phyloP scores from a whole-genome alignment of 2,113 vertebrate genomes.

The Pygathrix nemaeus region DNA sequence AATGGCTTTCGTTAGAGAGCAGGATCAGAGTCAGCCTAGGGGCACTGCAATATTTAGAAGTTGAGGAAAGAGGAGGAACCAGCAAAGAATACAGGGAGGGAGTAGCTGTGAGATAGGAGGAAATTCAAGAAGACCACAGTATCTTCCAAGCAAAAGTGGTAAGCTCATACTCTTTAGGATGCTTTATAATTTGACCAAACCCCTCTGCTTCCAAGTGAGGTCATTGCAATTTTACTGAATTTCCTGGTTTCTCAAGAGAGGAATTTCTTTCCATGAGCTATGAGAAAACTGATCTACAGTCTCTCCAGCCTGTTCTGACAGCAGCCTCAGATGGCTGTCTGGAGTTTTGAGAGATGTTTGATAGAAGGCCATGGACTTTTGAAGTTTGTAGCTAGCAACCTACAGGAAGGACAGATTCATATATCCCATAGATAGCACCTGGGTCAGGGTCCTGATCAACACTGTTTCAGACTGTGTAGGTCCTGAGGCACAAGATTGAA shows the following conservation, averaged over 20 bases:
- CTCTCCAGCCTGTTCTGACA: not conserved
- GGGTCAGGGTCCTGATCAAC: not conserved
- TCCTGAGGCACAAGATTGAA: not conserved
- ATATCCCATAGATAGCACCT: not conserved
- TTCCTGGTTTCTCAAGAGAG: not conserved
- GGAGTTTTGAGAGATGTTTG: not conserved
- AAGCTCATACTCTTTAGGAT: not conserved
- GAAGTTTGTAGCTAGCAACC: not conserved
- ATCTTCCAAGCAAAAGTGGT: not conserved
- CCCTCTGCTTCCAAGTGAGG: not conserved
- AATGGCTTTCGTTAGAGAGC: not conserved
- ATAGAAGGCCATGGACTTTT: not conserved
- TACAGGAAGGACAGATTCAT: not conserved
- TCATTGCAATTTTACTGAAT: not conserved
- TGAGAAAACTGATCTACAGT: not conserved
- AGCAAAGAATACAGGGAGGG: not conserved
- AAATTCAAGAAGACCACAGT: not conserved
- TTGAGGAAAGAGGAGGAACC: not conserved
- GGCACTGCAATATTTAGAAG: not conserved
- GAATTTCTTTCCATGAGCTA: not conserved
- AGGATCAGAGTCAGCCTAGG: not conserved
- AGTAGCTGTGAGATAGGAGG: not conserved
- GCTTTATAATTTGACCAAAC: not conserved
- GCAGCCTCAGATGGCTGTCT: not conserved
- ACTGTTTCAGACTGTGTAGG: not conserved